Evolutionary conservation across 2,113 vertebrate species (phyloP), one percentile per base, ranked within the genome.

Genomic region (Polypterus bichir): DNA sequence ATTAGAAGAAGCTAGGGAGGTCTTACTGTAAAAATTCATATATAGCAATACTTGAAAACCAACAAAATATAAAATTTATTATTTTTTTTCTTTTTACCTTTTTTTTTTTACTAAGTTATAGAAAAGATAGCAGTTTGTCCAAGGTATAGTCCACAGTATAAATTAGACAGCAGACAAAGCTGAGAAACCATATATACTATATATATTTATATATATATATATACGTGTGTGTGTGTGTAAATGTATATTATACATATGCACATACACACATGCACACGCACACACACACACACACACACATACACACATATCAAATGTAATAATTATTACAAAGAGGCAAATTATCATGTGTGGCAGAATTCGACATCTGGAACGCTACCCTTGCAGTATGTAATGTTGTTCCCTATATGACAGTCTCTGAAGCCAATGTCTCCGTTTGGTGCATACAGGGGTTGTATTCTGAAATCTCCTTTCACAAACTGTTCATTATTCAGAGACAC

Each of bases 401-500:
- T 97, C 75, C 92, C 90, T 73, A 93, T 91, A 73, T 96, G 93
- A 79, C 94, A 96, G 87, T 98, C 96, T 83, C 92, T 90, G 79
- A 93, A 95, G 76, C 86, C 93, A 76, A 96, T 92, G 80, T 92
- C 93, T 85, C 94, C 96, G 0, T 98, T 98, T 73, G 96, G 93
- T 71, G 95, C 92, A 81, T 98, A 98, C 83, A 98, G 93, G 75
- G 94, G 94, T 79, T 98, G 93, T 81, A 98, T 92, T 83, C 91
- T 90, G 85, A 94, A 98, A 87, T 97, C 96, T 84, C 93, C 96
- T 83, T 98, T 98, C 76, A 98, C 90, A 82, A 98, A 93, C 76
- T 97, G 94, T 85, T 98, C 96, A 64, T 99, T 98, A 89, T 98
- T 98, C 89, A 99, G 89, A 68, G 94, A 93, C 84, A 98, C 95